Evolutionary conservation across 2,888 invertebrate genomes (phyloP), one percentile per base, ranked within the genome.

Genomic region (Apoda limacodes): DNA sequence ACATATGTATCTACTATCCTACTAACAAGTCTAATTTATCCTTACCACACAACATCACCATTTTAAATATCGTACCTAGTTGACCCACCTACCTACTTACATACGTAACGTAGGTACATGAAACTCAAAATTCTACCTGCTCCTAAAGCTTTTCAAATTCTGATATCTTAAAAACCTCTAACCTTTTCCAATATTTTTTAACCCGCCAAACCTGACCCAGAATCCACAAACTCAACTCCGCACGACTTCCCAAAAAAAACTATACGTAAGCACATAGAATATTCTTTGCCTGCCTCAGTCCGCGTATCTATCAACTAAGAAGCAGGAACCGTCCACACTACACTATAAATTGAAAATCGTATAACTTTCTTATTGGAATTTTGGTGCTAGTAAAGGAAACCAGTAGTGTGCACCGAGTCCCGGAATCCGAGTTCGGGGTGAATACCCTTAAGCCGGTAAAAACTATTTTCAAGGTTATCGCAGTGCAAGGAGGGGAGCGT

Each of bases 391-490:
- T 40, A 37, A 39, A 54, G 51, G 55, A 66, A 63, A 50, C 54
- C 53, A 50, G 54, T 52, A 54, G 76, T 76, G 76, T 76, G 70
- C 50, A 55, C 49, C 66, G 53, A 53, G 57, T 61, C 62, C 56
- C 59, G 70, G 74, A 74, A 76, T 80, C 75, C 59, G 75, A 76
- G 71, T 70, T 69, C 65, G 76, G 76, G 80, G 80, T 80, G 76
- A 80, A 80, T 80, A 80, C 80, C 80, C 80, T 80, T 74, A 47
- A 51, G 69, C 61, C 68, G 67, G 76, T 80, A 78, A 76, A 78
- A 80, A 80, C 80, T 76, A 75, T 76, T 76, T 80, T 80, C 80
- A 80, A 80, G 80, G 80, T 78, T 80, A 78, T 69, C 58, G 55
- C 55, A 55, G 50, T 56, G 55, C 64, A 48, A 52, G 67, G 75